These are phyloP conservation scores for Papilio demoleus DNA, from an alignment of 2,888 invertebrate species.

Conservation along the genomic window DNA sequence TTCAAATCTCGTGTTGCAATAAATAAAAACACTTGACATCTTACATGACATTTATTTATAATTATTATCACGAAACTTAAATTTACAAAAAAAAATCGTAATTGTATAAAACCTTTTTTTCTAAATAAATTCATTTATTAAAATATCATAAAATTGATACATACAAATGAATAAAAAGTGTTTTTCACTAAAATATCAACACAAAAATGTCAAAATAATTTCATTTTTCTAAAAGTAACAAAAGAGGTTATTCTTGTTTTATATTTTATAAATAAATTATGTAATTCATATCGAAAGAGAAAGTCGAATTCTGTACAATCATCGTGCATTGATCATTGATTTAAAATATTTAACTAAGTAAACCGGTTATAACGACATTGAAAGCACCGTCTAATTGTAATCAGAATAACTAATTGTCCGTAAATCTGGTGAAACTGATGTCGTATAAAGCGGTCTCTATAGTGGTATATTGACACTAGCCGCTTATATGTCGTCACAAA, in stretches of 20 bases:
- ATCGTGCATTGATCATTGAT: background rate
- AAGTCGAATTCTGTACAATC: background rate
- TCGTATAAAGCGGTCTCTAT: no score
- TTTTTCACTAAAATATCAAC: background rate
- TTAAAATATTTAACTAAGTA: background rate
- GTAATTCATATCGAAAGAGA: background rate
- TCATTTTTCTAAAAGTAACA: no score
- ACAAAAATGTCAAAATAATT: no score
- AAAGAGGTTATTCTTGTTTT: no score
- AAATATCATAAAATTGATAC: background rate
- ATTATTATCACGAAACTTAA: background rate
- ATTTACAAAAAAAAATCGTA: background rate
- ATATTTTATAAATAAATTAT: background rate
- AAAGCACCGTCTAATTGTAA: background rate
- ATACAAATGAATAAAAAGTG: background rate
- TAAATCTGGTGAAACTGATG: no score
- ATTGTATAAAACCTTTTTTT: background rate
- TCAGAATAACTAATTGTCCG: background rate
- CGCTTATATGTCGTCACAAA: background rate
- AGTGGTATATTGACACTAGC: background rate
- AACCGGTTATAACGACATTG: background rate
- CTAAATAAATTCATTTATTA: constrained; percentile 1
- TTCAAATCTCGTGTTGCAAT: no score
- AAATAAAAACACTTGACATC: background rate
- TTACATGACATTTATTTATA: constrained; percentile 6